Evolutionary conservation across 2,888 invertebrate species (phyloP), one percentile per base, ranked within the genome.

Genomic region (Troides helena): DNA sequence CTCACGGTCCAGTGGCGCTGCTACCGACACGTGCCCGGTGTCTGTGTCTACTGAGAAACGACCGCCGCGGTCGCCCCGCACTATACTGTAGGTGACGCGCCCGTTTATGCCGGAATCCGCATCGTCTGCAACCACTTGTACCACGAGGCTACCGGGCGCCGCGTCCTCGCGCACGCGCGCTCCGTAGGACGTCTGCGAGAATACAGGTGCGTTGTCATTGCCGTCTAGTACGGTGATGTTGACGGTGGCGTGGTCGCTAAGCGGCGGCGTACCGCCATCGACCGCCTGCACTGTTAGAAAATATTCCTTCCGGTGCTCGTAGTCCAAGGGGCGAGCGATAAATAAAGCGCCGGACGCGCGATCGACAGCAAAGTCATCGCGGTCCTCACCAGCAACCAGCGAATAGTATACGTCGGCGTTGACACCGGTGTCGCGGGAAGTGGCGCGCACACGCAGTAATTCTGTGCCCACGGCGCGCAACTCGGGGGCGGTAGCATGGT

Each of bases 391-490:
- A 39, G 96, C 97, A 43, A 97, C 95, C 70, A 98, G 96, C 21
- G 96, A 95, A 85, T 98, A 98, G 72, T 95, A 95, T 66, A 99
- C 97, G 85, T 98, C 97, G 0, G 99, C 99, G 91, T 99, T 99
- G 73, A 98, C 94, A 50, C 99, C 99, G 59, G 97, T 95, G 85
- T 99, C 99, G 82, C 96, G 96, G 14, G 98, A 98, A 3, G 97
- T 96, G n/a, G 99, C 99, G 74, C 95, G 93, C 39, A 99, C 97
- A 77, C 95, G 94, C 21, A 96, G 94, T 18, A 99, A 95, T 87
- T 97, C 96, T 0, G 97, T 95, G 69, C 97, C 97, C 67, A 96
- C 93, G 3, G 95, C 93, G 76, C 95, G 95, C 71, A 96, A 94
- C 91, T 99, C 98, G 1, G 96, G 94, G 43, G 98, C 95, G 59